Conservation (phyloP, 2,888 invertebrate genomes). For the Branchipolynoe longqiensis region DNA sequence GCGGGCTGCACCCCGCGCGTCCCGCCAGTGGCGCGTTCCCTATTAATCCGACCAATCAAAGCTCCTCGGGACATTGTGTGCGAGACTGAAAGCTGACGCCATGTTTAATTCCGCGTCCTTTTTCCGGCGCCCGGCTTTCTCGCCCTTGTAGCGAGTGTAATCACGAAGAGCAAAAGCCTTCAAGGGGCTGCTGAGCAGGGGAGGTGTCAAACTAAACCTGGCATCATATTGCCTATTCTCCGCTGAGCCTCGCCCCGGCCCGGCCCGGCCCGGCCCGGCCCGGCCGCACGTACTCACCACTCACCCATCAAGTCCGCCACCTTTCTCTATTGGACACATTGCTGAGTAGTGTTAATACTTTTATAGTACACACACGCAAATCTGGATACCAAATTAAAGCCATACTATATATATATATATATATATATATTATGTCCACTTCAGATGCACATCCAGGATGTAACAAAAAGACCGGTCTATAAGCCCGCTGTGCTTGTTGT, state of each 20-base stretch:
- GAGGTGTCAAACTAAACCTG: conserved; percentile 30
- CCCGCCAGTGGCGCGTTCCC: not conserved
- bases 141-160: conserved; percentile 44
- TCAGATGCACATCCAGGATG: no score
- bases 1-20: not conserved
- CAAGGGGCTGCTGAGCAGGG: conserved; percentile 11
- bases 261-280: no score
- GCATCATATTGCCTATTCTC: conserved; percentile 52
- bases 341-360: no score
- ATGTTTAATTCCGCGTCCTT: conserved; percentile 53
- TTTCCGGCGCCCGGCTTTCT: not conserved
- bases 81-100: conserved; percentile 52
- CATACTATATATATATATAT: no score
- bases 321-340: no score
- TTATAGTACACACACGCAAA: no score
- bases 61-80: conserved; percentile 47
- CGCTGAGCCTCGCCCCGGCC: no score
- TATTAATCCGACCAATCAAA: conserved; percentile 50
- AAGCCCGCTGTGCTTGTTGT: not conserved
- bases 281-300: no score
- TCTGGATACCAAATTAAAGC: no score
- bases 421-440: no score
- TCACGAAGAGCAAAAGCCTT: conserved; percentile 23
- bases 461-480: not conserved
- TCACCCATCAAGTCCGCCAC: no score